Percentiles rank a stretch among this genome's conserved stretches.
phyloP scores from a whole-genome alignment of 2,888 invertebrate species.

The Cheilosia grossa region DNA sequence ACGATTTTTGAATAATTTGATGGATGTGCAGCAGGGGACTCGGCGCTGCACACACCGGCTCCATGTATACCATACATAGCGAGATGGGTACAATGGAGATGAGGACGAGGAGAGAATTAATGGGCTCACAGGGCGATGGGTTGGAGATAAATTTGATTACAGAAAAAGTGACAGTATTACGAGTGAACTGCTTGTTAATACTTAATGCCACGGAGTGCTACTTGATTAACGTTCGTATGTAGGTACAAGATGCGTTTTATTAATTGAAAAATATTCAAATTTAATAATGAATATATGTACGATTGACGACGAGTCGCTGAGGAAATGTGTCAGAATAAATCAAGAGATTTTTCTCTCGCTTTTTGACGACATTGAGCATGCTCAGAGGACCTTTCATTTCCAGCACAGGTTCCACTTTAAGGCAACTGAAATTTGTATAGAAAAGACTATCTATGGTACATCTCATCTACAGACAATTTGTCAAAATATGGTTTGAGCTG shows the following conservation, averaged over 20 bases:
- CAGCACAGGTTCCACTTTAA: no score
- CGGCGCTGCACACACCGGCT: constrained; percentile 8
- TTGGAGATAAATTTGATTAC: constrained; percentile 74
- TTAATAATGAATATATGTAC: constrained; percentile 53
- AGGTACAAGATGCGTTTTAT: constrained; percentile 41
- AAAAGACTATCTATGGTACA: no score
- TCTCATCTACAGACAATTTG: no score
- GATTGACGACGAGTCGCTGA: constrained; percentile 13
- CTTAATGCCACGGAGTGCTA: constrained; percentile 69
- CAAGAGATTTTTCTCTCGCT: no score
- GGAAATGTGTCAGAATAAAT: not conserved
- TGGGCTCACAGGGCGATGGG: constrained; percentile 73
- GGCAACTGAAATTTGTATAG: no score
- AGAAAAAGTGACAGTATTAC: constrained; percentile 74
- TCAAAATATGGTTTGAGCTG: no score
- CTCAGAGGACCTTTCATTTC: no score
- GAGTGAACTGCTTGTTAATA: constrained; percentile 74
- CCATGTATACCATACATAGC: not conserved
- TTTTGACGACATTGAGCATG: no score
- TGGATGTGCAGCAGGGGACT: constrained; percentile 71
- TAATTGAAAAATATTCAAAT: constrained; percentile 72
- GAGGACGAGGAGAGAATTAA: constrained; percentile 70
- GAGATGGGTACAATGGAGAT: constrained; percentile 22
- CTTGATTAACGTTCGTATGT: constrained; percentile 60
- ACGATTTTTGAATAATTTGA: constrained; percentile 74